A percentile compares a stretch with the other conserved stretches of the same genome.
Evolutionary conservation across 1,140 invertebrate genomes (phyloP).

Genomic region (Nasonia longicornis): DNA sequence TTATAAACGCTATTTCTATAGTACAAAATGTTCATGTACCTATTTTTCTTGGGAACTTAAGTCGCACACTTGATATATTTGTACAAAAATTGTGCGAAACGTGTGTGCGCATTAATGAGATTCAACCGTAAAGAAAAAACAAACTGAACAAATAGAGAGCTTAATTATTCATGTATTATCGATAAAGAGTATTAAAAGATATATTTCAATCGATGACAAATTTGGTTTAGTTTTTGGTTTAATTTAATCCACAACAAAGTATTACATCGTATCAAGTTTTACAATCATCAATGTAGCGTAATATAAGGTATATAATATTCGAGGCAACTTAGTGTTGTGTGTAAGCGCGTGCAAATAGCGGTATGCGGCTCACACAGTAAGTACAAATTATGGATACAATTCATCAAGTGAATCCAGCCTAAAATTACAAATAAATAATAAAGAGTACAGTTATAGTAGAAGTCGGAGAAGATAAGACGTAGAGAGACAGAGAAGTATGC

Average conservation of each 20-base stretch:
- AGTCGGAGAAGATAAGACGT: neutral
- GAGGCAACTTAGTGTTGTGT: constrained; percentile 11
- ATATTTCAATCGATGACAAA: constrained; percentile 50
- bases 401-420: constrained; percentile 1
- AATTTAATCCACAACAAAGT: constrained; percentile 37
- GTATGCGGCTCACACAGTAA: constrained; percentile 28
- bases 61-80: constrained; percentile 27
- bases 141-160: constrained; percentile 8
- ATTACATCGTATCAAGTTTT: constrained; percentile 37
- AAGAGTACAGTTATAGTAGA: constrained; percentile 6
- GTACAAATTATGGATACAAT: constrained; percentile 33
- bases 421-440: constrained; percentile 45
- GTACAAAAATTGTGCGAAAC: constrained; percentile 26
- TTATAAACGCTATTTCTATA: constrained; percentile 37
- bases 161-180: constrained; percentile 47
- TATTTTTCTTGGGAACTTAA: constrained; percentile 38
- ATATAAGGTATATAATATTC: constrained; percentile 25
- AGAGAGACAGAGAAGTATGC: constrained; percentile 16
- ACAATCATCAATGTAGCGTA: constrained; percentile 19
- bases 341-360: neutral
- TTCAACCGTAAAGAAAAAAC: constrained; percentile 5
- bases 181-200: constrained; percentile 50
- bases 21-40: constrained; percentile 40
- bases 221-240: constrained; percentile 48
- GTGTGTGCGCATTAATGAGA: neutral